phyloP scores from a whole-genome alignment of 2,797 vertebrate genomes.

The Chrosomus eos region DNA sequence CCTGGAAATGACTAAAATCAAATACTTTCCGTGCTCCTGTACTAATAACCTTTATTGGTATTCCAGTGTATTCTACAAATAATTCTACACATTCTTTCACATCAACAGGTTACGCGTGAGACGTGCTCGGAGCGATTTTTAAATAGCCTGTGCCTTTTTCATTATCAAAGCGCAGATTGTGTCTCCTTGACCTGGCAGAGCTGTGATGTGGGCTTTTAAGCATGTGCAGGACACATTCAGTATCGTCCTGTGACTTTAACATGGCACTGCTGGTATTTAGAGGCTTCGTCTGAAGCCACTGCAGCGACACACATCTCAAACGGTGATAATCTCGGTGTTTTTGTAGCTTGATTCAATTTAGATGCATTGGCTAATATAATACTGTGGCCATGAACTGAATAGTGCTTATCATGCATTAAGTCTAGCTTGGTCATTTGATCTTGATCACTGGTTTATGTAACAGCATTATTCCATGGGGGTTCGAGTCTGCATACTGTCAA shows the following conservation, averaged over 20 bases:
- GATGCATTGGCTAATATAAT: not conserved
- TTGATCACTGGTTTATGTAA: constrained; percentile 11
- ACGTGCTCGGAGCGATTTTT: constrained; percentile 51
- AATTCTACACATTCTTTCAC: constrained; percentile 15
- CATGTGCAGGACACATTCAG: constrained; percentile 32
- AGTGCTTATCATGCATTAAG: not conserved
- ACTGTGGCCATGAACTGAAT: not conserved
- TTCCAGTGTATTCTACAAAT: constrained; percentile 14
- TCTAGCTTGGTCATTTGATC: constrained; percentile 8
- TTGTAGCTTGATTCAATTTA: not conserved
- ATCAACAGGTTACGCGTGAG: constrained; percentile 53
- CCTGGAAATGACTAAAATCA: not conserved
- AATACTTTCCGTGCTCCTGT: not conserved
- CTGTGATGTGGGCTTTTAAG: constrained; percentile 68
- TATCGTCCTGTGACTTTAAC: constrained; percentile 32
- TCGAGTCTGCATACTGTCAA: not conserved
- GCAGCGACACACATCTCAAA: constrained; percentile 14
- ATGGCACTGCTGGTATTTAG: constrained; percentile 45
- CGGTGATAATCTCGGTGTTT: not conserved
- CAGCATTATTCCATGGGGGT: constrained; percentile 7
- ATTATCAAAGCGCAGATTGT: constrained; percentile 46
- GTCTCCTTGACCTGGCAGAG: constrained; percentile 66
- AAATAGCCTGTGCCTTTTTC: constrained; percentile 66
- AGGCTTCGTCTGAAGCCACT: not conserved
- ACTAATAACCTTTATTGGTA: not conserved